Base-by-base conservation (phyloP, 2,888 invertebrate genomes). In the Amphimallon solstitiale region DNA sequence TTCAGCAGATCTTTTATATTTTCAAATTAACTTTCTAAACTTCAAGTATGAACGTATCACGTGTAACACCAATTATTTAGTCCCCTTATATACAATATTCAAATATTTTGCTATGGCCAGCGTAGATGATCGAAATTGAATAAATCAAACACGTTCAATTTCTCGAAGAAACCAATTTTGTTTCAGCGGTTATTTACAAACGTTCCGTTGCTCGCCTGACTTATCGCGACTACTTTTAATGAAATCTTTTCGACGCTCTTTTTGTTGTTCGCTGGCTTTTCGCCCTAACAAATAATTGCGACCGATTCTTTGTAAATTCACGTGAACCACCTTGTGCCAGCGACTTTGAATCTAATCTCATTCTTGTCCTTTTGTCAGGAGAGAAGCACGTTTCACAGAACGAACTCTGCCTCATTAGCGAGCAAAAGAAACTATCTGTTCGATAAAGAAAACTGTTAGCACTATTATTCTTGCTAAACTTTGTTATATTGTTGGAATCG, bases 161-260 rank as follows among this genome's bases (percentile, higher is more conserved):
- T 9, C 29, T 49, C 23, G 12, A 49, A 23, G 48, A 29, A 29
- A 49, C 23, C 48, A 49, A 49, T 49, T 49, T 49, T 29, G 40
- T 15, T 23, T 49, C 48, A 34, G 48, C 48, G 48, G 48, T 49
- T 49, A 49, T 49, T 49, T 49, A 49, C 6, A 43, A 49, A 49
- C 48, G 48, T 49, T 23, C 48, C 29, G 14, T 23, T 23, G 12
- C 5, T 34, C 48, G 23, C 14, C 48, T 49, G 48, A 49, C 48
- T 49, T 49, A 49, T 49, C 48, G 48, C 48, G 48, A 49, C 23
- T 23, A 23, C 14, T 23, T 49, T 49, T 49, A 49, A 49, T 49
- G 48, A 49, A 49, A 49, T 49, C 48, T 49, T 29, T 48, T 48
- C 23, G 14, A n/a, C n/a, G 17, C 45, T 5, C 17, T 19, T 45